Evolutionary conservation across 2,888 invertebrate species (phyloP).

Genomic region (Brassicogethes aeneus): DNA sequence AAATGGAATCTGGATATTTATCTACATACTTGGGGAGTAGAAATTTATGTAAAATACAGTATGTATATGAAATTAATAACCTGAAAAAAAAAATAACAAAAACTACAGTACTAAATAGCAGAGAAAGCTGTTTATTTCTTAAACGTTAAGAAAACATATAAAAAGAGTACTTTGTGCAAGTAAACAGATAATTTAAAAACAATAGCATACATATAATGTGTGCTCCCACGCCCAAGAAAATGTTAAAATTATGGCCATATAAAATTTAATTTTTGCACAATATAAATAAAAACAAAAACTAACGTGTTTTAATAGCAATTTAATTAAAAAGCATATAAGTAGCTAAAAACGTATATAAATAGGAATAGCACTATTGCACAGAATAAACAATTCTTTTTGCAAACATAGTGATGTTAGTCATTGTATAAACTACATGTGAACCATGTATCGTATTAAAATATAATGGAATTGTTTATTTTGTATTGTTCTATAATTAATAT

Average conservation of each 20-base stretch:
- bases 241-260: slow-evolving; percentile 17
- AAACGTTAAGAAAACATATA: slow-evolving; percentile 33
- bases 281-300: slow-evolving; percentile 8
- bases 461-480: slow-evolving; percentile 3
- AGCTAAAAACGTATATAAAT: slow-evolving; percentile 27
- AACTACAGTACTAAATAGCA: slow-evolving; percentile 18
- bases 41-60: too few relatives aligned
- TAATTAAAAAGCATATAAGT: slow-evolving; percentile 16
- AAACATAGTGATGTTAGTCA: slow-evolving; percentile 22
- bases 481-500: slow-evolving; percentile 12
- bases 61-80: too few relatives aligned
- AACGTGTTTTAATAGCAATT: slow-evolving; percentile 18
- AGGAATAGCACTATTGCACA: slow-evolving; percentile 23
- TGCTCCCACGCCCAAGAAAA: slow-evolving; percentile 22
- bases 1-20: too few relatives aligned
- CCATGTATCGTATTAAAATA: slow-evolving; percentile 5
- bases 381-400: slow-evolving; percentile 27
- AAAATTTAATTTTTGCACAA: slow-evolving; percentile 6
- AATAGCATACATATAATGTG: slow-evolving; percentile 22
- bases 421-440: slow-evolving; percentile 6
- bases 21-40: too few relatives aligned
- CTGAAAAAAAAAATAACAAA: background rate
- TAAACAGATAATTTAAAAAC: slow-evolving; percentile 21
- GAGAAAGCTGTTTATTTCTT: slow-evolving; percentile 35
- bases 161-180: slow-evolving; percentile 30